Evolutionary conservation across 1,140 invertebrate genomes (phyloP).

Genomic region (Neelides sp.): DNA sequence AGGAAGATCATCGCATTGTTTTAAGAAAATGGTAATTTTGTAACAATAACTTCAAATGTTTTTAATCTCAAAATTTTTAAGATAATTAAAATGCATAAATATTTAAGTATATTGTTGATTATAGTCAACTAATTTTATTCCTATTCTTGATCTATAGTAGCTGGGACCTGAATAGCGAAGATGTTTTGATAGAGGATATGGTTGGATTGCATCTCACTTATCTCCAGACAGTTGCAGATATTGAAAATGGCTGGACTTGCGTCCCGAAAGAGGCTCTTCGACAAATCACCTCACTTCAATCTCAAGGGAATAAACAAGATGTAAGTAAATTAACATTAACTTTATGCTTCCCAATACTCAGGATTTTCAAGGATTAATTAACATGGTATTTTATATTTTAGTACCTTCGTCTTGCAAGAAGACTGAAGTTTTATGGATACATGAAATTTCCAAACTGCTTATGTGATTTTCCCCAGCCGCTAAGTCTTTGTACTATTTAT

Average conservation of each 20-base stretch:
- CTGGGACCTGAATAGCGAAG: constrained; percentile 75
- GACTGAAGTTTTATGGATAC: constrained; percentile 75
- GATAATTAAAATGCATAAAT: constrained; percentile 5
- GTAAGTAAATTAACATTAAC: constrained; percentile 40
- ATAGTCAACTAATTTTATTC: not conserved
- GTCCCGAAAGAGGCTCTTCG: constrained; percentile 54
- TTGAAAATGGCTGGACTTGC: constrained; percentile 71
- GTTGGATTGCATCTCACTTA: constrained; percentile 76
- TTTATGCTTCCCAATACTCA: constrained; percentile 12
- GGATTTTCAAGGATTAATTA: constrained; percentile 9
- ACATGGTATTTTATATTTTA: constrained; percentile 33
- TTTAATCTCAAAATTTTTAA: not conserved
- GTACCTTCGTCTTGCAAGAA: constrained; percentile 69
- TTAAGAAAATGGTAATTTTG: constrained; percentile 54
- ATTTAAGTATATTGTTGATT: not conserved
- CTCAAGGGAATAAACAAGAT: constrained; percentile 65
- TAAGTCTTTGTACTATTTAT: constrained; percentile 51
- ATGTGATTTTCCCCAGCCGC: constrained; percentile 61
- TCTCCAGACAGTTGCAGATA: constrained; percentile 69
- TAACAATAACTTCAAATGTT: not conserved
- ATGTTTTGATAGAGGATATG: constrained; percentile 62
- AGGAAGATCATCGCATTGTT: constrained; percentile 51
- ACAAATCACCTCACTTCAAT: constrained; percentile 54
- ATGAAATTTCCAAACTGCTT: constrained; percentile 64
- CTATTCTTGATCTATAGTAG: constrained; percentile 49